These are phyloP conservation scores for Antheraea yamamai DNA, from an alignment of 2,888 invertebrate genomes.

Conservation along the genomic window DNA sequence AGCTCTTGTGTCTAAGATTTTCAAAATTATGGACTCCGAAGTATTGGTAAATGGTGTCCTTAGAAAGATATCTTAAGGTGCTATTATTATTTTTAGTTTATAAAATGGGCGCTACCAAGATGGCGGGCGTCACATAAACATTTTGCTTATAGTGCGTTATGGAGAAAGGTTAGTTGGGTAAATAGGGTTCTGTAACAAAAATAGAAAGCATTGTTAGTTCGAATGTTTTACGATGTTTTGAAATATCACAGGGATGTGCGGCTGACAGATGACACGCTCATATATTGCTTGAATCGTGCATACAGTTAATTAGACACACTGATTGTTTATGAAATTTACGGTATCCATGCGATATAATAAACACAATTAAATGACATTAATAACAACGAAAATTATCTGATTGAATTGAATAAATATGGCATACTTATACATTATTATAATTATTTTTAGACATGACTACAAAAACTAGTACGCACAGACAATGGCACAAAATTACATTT, in stretches of 20 bases:
- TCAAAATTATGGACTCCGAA: background rate
- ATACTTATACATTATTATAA: background rate
- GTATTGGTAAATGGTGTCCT: conserved; percentile 23
- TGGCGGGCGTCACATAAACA: conserved; percentile 79
- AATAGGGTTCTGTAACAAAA: conserved; percentile 21
- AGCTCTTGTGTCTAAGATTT: conserved; percentile 10
- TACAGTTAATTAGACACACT: background rate
- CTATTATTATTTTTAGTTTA: conserved; percentile 73
- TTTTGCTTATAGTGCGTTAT: conserved; percentile 68
- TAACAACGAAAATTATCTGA: background rate
- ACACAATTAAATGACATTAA: background rate
- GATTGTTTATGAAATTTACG: background rate
- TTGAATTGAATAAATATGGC: background rate
- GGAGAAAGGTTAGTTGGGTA: conserved; percentile 75
- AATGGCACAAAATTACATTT: background rate
- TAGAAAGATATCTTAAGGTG: conserved; percentile 38
- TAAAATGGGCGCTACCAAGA: conserved; percentile 78
- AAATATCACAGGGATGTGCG: conserved; percentile 4
- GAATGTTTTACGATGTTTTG: conserved; percentile 11
- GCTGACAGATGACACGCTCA: background rate
- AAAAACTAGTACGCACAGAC: background rate
- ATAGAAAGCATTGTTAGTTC: background rate
- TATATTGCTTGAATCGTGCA: background rate
- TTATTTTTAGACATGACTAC: background rate
- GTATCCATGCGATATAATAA: background rate